Conservation (phyloP, 2,797 vertebrate genomes). For the Chelmon rostratus region DNA sequence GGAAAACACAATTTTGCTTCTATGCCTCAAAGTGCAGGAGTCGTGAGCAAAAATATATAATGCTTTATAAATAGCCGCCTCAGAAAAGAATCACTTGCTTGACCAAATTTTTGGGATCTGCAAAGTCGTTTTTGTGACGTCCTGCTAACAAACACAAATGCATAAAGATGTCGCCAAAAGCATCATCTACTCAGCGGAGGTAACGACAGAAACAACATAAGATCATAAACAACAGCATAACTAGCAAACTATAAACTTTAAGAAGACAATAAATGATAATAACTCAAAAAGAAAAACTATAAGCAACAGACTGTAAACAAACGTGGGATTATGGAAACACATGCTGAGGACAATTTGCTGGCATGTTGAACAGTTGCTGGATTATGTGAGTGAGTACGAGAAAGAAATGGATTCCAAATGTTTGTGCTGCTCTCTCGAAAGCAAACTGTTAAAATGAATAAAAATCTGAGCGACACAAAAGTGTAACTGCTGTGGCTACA, state of each 20-base stretch:
- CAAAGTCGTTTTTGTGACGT: not conserved
- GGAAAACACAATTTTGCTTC: conserved; percentile 73
- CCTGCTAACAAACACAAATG: not conserved
- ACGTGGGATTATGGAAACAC: conserved; percentile 19
- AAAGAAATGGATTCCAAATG: conserved; percentile 18
- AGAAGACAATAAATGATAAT: not conserved
- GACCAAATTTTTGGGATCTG: not conserved
- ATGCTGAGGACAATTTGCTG: conserved; percentile 29
- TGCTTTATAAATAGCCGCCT: conserved; percentile 25
- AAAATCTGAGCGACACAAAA: conserved; percentile 12
- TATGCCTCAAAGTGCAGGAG: conserved; percentile 37
- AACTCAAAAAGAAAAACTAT: not conserved
- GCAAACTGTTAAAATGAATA: not conserved
- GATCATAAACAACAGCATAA: not conserved
- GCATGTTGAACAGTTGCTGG: conserved; percentile 5
- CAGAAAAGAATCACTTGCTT: not conserved
- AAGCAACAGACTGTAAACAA: conserved; percentile 20
- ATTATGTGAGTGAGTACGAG: conserved; percentile 9
- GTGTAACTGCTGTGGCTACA: not conserved
- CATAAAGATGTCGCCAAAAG: conserved; percentile 3
- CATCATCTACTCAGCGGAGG: not conserved
- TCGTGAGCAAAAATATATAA: conserved; percentile 25
- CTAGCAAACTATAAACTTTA: not conserved
- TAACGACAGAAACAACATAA: not conserved
- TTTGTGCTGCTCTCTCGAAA: not conserved